phyloP scores from a whole-genome alignment of 2,888 invertebrate species.

The Mesorhabditis belari region DNA sequence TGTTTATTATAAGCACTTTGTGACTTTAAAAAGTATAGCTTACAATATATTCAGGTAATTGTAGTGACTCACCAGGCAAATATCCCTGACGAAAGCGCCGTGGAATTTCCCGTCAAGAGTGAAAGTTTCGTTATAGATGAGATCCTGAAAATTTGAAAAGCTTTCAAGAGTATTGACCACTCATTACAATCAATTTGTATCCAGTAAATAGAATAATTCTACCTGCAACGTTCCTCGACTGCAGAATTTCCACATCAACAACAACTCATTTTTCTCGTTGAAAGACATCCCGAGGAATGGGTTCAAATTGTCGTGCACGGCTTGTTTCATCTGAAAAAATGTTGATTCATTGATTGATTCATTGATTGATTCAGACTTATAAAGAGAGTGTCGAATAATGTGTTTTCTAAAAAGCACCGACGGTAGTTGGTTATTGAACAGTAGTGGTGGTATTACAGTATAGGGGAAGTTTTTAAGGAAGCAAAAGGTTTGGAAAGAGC shows the following conservation, averaged over 20 bases:
- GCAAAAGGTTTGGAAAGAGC: no score
- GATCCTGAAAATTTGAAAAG: slow-evolving; percentile 15
- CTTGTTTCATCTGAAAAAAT: slow-evolving; percentile 67
- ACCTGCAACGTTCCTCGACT: slow-evolving; percentile 16
- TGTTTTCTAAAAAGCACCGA: no score
- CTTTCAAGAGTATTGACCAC: not conserved
- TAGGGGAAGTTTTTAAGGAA: no score
- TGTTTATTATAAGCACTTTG: not conserved
- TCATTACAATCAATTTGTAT: not conserved
- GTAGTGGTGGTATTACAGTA: no score
- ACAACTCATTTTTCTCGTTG: slow-evolving; percentile 27
- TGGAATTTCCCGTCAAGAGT: slow-evolving; percentile 30
- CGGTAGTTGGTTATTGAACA: no score
- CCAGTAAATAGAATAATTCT: not conserved
- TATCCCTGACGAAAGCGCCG: slow-evolving; percentile 30
- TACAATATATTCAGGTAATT: not conserved
- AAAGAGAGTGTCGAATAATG: no score
- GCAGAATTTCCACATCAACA: slow-evolving; percentile 33
- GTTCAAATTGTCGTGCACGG: slow-evolving; percentile 90
- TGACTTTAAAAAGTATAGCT: not conserved
- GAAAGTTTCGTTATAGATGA: slow-evolving; percentile 33
- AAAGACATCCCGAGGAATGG: slow-evolving; percentile 73
- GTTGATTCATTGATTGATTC: no score
- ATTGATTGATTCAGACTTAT: no score
- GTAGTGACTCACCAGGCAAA: slow-evolving; percentile 12